Conservation (phyloP, 2,888 invertebrate species). For the Eupithecia pulchellata region DNA sequence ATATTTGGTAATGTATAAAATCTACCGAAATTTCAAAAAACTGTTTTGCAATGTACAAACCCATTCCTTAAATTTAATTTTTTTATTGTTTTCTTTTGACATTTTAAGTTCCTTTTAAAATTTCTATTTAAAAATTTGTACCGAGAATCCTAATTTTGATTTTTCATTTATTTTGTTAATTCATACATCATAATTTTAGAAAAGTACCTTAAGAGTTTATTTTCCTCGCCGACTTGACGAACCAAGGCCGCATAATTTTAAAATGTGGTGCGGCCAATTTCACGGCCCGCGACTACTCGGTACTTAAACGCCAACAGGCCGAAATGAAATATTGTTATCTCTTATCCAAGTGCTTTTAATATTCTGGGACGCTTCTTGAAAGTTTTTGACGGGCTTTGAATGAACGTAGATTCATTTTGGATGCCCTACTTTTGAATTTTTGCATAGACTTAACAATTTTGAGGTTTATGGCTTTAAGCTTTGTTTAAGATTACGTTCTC, state of each 20-base stretch:
- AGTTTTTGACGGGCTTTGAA: constrained; percentile 30
- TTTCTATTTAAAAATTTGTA: no score
- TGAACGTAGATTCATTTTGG: constrained; percentile 10
- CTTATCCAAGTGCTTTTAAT: constrained; percentile 53
- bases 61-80: no score
- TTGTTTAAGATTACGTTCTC: background rate
- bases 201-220: constrained; percentile 19
- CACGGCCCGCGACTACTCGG: constrained; percentile 65
- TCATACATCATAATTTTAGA: no score
- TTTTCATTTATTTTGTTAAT: no score
- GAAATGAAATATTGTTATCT: constrained; percentile 72
- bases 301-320: constrained; percentile 63
- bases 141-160: no score
- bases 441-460: constrained; percentile 3
- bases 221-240: constrained; percentile 23
- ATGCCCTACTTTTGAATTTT: background rate
- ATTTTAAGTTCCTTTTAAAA: no score
- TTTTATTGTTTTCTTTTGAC: no score
- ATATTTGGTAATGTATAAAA: no score
- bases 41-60: no score
- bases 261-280: constrained; percentile 78
- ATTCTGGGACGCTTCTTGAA: constrained; percentile 35
- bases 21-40: no score
- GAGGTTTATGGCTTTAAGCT: constrained; percentile 3
- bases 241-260: constrained; percentile 52